These are phyloP conservation scores for Axea sp. DNA, from an alignment of 2,888 invertebrate genomes.

Conservation along the genomic window DNA sequence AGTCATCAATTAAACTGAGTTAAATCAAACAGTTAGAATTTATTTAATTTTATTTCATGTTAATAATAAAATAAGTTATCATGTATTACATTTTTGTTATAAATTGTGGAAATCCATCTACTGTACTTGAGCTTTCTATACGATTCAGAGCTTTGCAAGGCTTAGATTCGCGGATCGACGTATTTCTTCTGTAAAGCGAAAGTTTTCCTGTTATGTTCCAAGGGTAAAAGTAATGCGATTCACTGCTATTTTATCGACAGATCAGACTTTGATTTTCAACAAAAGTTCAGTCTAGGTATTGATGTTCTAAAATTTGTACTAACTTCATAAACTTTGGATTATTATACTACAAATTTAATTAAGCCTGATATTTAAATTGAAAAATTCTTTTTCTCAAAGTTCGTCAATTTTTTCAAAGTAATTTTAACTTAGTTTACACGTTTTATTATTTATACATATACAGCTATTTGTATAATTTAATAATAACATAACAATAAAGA, in stretches of 20 bases:
- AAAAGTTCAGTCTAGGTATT: slow-evolving; percentile 22
- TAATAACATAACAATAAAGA: no score
- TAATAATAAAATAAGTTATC: no score
- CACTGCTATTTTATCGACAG: slow-evolving; percentile 49
- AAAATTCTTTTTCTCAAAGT: no score
- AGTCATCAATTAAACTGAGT: no score
- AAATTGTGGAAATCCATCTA: slow-evolving; percentile 57
- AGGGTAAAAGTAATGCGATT: slow-evolving; percentile 62
- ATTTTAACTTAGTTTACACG: no score
- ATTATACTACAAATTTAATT: no score
- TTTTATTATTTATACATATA: no score
- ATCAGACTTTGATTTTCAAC: slow-evolving; percentile 40
- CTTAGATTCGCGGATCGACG: slow-evolving; percentile 66
- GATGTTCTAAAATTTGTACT: slow-evolving; percentile 18
- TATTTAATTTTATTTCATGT: no score
- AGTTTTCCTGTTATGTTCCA: slow-evolving; percentile 63
- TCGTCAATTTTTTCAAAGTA: no score
- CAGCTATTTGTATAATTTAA: no score
- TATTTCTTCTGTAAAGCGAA: slow-evolving; percentile 62
- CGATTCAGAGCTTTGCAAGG: slow-evolving; percentile 58
- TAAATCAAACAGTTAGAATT: no score
- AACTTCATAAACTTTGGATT: slow-evolving; percentile 20
- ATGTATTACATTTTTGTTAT: slow-evolving; percentile 21
- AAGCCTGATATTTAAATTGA: no score
- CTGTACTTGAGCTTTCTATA: slow-evolving; percentile 33